phyloP scores from a whole-genome alignment of 2,888 invertebrate genomes.

The Drosophila percnosoma region DNA sequence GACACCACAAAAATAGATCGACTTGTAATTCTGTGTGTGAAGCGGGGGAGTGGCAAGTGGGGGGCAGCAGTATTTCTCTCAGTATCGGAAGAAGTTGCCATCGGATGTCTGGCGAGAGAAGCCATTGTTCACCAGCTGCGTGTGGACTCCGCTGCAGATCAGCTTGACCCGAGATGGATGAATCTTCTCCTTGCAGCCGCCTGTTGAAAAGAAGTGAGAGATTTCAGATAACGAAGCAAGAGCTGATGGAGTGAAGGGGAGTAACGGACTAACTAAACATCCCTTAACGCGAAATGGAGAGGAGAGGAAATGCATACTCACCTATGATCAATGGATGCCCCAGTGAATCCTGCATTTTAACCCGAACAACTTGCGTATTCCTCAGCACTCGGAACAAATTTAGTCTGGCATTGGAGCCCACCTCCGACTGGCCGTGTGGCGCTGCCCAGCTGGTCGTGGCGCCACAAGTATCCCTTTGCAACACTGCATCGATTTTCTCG shows the following conservation, averaged over 20 bases:
- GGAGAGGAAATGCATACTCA: constrained; percentile 34
- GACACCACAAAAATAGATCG: constrained; percentile 1
- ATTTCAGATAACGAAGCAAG: neutral
- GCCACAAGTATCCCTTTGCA: constrained; percentile 89
- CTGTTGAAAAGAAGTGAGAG: constrained; percentile 65
- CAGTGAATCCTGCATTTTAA: constrained; percentile 83
- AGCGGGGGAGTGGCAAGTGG: neutral
- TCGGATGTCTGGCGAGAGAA: constrained; percentile 92
- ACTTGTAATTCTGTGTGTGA: neutral
- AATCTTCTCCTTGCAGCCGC: constrained; percentile 88
- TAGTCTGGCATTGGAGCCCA: constrained; percentile 73
- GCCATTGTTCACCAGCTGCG: constrained; percentile 92
- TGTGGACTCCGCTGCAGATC: constrained; percentile 92
- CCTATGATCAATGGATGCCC: constrained; percentile 86
- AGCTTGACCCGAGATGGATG: constrained; percentile 91
- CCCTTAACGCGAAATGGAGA: neutral
- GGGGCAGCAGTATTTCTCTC: constrained; percentile 35
- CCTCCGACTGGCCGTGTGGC: constrained; percentile 49
- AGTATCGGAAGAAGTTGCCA: constrained; percentile 90
- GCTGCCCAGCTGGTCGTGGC: constrained; percentile 74
- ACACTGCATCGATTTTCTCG: constrained; percentile 87
- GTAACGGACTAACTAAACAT: neutral
- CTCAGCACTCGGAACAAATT: constrained; percentile 87
- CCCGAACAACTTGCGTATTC: constrained; percentile 85
- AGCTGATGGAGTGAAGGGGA: neutral